A percentile compares a stretch with the other conserved stretches of the same genome.
These are phyloP conservation scores for Scophthalmus maximus DNA, from an alignment of 2,113 vertebrate species.

Conservation along the genomic window DNA sequence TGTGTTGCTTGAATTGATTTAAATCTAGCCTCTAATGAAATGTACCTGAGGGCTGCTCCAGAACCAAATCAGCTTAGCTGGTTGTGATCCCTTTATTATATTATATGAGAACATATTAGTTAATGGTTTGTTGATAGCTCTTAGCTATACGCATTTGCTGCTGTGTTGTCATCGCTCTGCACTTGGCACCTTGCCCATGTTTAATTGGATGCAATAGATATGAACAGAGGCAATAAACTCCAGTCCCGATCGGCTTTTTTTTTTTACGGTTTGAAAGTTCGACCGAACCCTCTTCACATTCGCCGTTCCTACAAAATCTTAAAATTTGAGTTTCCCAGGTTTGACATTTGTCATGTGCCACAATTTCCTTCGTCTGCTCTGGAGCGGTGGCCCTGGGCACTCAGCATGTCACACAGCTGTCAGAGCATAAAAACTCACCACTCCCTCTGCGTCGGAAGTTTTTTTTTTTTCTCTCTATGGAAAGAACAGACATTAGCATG, in stretches of 20 bases:
- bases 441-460: neutral
- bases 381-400: neutral
- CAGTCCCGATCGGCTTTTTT: neutral
- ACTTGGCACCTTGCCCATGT: neutral
- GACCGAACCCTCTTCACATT: neutral
- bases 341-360: neutral
- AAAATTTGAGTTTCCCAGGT: neutral
- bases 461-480: too few relatives aligned
- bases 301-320: neutral
- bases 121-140: neutral
- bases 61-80: neutral
- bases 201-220: neutral
- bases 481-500: neutral
- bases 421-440: neutral
- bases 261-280: neutral
- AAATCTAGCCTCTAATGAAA: neutral
- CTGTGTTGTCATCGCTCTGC: neutral
- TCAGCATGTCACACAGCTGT: neutral
- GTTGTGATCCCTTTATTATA: neutral
- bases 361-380: neutral
- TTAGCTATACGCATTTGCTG: neutral
- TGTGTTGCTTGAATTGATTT: conserved; percentile 6
- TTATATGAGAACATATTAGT: neutral
- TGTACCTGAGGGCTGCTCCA: neutral
- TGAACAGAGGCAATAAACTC: neutral